Base-by-base conservation (phyloP, 2,888 invertebrate species). In the Ptilodon capucinus region DNA sequence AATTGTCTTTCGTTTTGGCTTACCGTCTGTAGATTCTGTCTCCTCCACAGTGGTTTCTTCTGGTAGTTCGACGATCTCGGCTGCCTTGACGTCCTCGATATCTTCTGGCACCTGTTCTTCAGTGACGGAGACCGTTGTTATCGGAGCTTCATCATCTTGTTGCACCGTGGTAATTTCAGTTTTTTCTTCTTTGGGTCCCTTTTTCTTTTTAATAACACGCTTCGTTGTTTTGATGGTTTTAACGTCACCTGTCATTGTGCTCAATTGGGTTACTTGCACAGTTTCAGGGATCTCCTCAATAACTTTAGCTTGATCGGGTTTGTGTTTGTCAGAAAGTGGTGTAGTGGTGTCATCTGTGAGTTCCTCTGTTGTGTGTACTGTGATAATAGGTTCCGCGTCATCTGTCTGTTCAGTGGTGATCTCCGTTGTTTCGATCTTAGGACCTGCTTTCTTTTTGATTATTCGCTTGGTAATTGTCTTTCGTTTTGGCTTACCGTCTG, bases 391-490 rank as follows among this genome's bases (percentile, higher is more conserved):
- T 52, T 69, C 69, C 30, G 48, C 41, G 32, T 51, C 41, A n/a
- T 54, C 54, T 30, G 21, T 23, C 16, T 55, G 55, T 50, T 57
- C 57, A n/a, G 60, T 50, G 9, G 39, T 51, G n/a, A 82, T 83
- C 64, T 84, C 82, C 7, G 91, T 86, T 18, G 84, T 75, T 60
- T 88, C 87, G 44, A 82, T 71, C 45, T 88, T 87, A 0, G 70
- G 66, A 1, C 84, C 91, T 41, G 78, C 82, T 44, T 46, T 53
- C 48, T 57, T 59, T 42, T 48, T 51, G 14, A 57, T 57, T 0
- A 21, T 39, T 7, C 57, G 17, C 39, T 49, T 54, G 0, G 46
- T 57, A 0, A 50, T 11, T 71, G 55, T 57, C 47, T 47, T 63
- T 18, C 71, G 58, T 46, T 40, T 76, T 56, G 11, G 77, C 64